Percentiles rank a stretch among this genome's conserved stretches.
phyloP scores from a whole-genome alignment of 2,113 vertebrate species.

The Alexandromys fortis region DNA sequence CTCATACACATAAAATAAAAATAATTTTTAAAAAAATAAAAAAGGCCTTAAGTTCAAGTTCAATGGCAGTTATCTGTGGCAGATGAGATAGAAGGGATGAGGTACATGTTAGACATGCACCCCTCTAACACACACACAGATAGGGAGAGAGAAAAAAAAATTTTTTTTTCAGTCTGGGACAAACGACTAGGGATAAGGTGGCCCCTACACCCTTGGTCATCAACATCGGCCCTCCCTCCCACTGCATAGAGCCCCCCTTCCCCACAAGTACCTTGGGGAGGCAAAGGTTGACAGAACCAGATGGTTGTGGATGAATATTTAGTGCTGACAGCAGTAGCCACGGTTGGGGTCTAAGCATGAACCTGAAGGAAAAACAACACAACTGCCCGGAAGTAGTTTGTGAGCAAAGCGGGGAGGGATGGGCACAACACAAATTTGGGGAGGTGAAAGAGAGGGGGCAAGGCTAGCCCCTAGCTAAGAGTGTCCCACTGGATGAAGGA shows the following conservation, averaged over 20 bases:
- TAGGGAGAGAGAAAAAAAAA: slow-evolving; percentile 78
- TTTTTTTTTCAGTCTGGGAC: slow-evolving; percentile 50
- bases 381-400: slow-evolving; percentile 89
- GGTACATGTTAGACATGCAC: neutral
- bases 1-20: neutral
- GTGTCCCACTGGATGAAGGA: neutral
- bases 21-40: neutral
- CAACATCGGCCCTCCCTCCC: neutral
- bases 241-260: slow-evolving; percentile 15
- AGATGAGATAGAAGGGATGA: neutral
- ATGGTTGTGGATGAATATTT: slow-evolving; percentile 54
- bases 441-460: neutral
- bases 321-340: slow-evolving; percentile 81
- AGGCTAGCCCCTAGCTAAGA: slow-evolving; percentile 47
- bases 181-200: slow-evolving; percentile 47
- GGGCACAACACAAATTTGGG: slow-evolving; percentile 66
- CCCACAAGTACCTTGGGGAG: slow-evolving; percentile 23
- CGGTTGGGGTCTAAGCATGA: slow-evolving; percentile 80
- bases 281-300: neutral
- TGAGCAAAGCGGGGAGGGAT: slow-evolving; percentile 70
- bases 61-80: neutral
- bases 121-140: slow-evolving; percentile 67
- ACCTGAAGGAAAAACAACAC: slow-evolving; percentile 81
- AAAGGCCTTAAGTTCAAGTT: neutral
- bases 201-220: neutral